These are phyloP conservation scores for Chlorodrepanis virens DNA, from an alignment of 2,113 vertebrate genomes.

Conservation along the genomic window DNA sequence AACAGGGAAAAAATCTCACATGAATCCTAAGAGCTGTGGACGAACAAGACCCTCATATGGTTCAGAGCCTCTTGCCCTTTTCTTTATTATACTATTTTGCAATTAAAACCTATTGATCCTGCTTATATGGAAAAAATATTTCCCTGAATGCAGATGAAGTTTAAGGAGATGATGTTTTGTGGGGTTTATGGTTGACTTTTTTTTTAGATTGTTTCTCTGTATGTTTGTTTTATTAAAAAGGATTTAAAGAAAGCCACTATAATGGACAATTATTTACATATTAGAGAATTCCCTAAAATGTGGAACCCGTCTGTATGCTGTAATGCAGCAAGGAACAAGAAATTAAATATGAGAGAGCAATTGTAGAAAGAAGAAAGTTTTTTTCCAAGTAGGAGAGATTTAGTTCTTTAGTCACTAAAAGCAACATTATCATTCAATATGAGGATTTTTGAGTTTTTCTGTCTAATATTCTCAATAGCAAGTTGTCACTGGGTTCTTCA, in stretches of 20 bases:
- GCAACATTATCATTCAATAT: not conserved
- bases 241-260: constrained; percentile 22
- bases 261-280: constrained; percentile 1
- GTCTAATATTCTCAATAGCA: not conserved
- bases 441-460: not conserved
- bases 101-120: not conserved
- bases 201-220: not conserved
- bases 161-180: constrained; percentile 4
- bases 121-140: not conserved
- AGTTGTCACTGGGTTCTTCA: not conserved
- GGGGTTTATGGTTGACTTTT: not conserved
- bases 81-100: not conserved
- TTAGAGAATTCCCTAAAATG: not conserved
- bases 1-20: not conserved
- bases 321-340: not conserved
- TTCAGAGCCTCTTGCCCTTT: not conserved
- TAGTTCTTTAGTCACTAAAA: not conserved
- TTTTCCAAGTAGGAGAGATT: not conserved
- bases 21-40: not conserved
- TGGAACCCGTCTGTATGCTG: not conserved
- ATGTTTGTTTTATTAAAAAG: not conserved
- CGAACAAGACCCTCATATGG: not conserved
- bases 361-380: not conserved
- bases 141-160: constrained; percentile 7
- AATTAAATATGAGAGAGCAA: not conserved